Conservation (phyloP, 30 jellyfish, hydroid and myxozoan genomes). For the Nemopilema nomurai region DNA sequence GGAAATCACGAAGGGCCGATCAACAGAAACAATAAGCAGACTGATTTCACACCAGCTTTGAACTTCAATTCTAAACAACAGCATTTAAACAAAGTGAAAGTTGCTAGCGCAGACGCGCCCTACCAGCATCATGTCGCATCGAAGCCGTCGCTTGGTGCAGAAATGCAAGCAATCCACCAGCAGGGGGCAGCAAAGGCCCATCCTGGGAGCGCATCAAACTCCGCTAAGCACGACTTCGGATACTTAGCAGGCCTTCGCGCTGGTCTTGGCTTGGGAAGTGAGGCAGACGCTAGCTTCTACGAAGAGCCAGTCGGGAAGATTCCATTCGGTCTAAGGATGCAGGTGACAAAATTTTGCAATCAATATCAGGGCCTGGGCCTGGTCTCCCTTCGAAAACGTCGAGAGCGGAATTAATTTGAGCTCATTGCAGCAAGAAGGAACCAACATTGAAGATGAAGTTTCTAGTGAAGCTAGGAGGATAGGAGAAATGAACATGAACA, state of each 20-base stretch:
- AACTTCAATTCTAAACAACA: background rate
- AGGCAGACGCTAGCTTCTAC: background rate
- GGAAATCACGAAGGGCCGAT: too few species aligned
- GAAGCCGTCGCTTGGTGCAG: background rate
- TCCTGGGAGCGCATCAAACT: background rate
- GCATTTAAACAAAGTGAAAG: background rate
- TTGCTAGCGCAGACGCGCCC: background rate
- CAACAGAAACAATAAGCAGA: background rate
- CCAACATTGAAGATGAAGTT: constrained; percentile 2
- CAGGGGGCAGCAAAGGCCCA: background rate
- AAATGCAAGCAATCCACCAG: background rate
- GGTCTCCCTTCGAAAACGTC: background rate
- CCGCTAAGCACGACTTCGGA: constrained; percentile 29
- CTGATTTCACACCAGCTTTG: background rate
- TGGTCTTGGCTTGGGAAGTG: constrained; percentile 31
- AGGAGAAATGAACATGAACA: background rate
- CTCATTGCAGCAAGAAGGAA: constrained; percentile 17
- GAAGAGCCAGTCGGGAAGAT: constrained; percentile 46
- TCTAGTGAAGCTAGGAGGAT: background rate
- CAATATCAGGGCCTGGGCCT: constrained; percentile 2
- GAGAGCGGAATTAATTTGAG: background rate
- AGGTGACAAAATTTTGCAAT: constrained; percentile 10
- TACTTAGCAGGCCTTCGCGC: constrained; percentile 49
- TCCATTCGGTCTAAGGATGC: constrained; percentile 21
- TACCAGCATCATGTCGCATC: background rate